Percentiles rank a stretch among this genome's conserved stretches.
Conservation (phyloP, 1,140 invertebrate genomes). For the Riptortus pedestris region DNA sequence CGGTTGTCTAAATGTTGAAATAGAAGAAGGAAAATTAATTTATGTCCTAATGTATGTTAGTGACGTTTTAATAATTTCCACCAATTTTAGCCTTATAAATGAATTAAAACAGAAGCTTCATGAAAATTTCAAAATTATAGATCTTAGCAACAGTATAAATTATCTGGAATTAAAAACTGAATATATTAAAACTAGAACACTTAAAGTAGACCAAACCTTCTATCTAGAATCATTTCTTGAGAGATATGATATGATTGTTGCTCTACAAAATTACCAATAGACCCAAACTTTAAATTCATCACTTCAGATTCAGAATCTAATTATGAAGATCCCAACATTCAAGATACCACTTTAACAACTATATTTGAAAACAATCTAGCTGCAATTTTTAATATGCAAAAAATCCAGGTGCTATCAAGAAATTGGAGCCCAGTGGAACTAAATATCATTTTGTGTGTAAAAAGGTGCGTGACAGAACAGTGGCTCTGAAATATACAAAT, state of each 20-base stretch:
- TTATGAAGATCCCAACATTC: background rate
- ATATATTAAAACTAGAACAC: background rate
- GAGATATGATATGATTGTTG: background rate
- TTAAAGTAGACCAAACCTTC: background rate
- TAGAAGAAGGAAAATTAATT: background rate
- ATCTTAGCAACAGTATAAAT: no score
- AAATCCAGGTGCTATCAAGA: background rate
- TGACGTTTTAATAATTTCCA: background rate
- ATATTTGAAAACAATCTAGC: background rate
- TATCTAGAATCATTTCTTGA: background rate
- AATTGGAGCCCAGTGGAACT: background rate
- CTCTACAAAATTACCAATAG: no score
- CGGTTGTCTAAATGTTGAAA: background rate
- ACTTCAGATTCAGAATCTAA: background rate
- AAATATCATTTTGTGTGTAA: slow-evolving; percentile 1
- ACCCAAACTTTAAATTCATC: background rate
- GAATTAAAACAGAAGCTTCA: no score
- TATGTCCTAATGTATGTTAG: background rate
- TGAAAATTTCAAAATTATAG: no score
- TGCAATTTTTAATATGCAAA: slow-evolving; percentile 12
- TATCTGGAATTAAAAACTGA: background rate
- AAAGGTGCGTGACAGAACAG: slow-evolving; percentile 1
- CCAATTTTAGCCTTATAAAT: no score
- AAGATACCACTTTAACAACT: background rate
- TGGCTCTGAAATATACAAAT: background rate